Base-by-base conservation (phyloP, 2,113 vertebrate genomes). In the Scolopax mira region DNA sequence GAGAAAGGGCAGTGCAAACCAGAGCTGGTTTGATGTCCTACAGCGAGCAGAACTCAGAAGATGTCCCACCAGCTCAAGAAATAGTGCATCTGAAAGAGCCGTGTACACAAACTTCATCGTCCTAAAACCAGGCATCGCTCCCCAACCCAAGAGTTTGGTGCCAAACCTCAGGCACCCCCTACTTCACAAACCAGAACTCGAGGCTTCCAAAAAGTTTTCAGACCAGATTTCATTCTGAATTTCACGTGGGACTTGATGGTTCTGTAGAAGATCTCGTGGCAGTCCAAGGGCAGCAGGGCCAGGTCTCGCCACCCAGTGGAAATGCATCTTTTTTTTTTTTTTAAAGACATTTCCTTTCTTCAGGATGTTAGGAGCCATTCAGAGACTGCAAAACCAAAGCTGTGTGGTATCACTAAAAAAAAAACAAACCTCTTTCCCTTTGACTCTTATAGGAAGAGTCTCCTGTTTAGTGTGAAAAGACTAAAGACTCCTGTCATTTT, bases 51-150 rank as follows among this genome's bases (percentile, higher is more conserved):
- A 79, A 73, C 70, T 64, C 46, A 3, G 61, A 39, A 21, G 42
- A 14, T 6, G n/a, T 7, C 92, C 62, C 90, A 57, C 16, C 73
- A 64, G 82, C 79, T 83, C 62, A 39, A 42, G 33, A 64, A 85
- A 57, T 0, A 41, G 9, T 3, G 42, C 57, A 42, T 9, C 41
- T 49, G 14, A 10, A 60, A 57, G 33, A 61, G 33, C 9, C 3
- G 61, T 73, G 79, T 27, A 55, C 28, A 62, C 0, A 0, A 57
- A 14, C 24, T 24, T 31, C 2, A 2, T 24, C 18, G 1, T 0
- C 1, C 72, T 54, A 17, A 71, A 81, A 55, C 11, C 1, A 4
- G 62, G 30, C 48, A 52, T 0, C 0, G 35, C 48, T 3, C 65
- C 11, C 57, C 49, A 21, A 1, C 57, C 13, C 3, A 39, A 69